A percentile compares a stretch with the other conserved stretches of the same genome.
These are phyloP conservation scores for Thalassoma bifasciatum DNA, from an alignment of 2,113 vertebrate genomes.

Conservation along the genomic window DNA sequence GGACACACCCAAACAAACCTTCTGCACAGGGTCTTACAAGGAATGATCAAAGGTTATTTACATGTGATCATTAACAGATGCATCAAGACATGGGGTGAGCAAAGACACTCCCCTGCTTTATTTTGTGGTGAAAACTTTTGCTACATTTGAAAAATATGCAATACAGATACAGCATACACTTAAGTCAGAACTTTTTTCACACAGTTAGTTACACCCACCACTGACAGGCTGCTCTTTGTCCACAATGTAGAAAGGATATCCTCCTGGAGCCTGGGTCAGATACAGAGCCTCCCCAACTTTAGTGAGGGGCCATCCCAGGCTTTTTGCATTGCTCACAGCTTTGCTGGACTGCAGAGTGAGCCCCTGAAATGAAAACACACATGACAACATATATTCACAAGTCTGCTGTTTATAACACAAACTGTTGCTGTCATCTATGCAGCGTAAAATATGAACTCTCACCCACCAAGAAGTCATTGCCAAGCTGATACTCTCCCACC, in stretches of 20 bases:
- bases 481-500: conserved; percentile 90
- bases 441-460: conserved; percentile 27
- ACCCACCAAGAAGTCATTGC: conserved; percentile 95
- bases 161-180: no score
- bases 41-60: conserved; percentile 2
- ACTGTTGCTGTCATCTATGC: neutral
- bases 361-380: conserved; percentile 80
- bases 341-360: conserved; percentile 91
- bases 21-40: conserved; percentile 90
- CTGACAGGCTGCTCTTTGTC: conserved; percentile 81
- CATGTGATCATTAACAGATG: neutral
- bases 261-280: conserved; percentile 90
- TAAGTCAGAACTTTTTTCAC: neutral
- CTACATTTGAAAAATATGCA: no score
- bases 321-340: conserved; percentile 90
- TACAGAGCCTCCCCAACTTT: conserved; percentile 86
- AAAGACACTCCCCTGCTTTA: neutral
- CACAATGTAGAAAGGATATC: conserved; percentile 92
- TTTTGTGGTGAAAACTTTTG: no score
- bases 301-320: conserved; percentile 89
- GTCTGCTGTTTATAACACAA: no score
- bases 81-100: neutral
- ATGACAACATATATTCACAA: neutral
- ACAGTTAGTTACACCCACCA: conserved; percentile 78
- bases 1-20: conserved; percentile 93